A percentile compares a stretch with the other conserved stretches of the same genome.
Conservation (phyloP, 2,888 invertebrate species). For the Drosophila mercatorum region DNA sequence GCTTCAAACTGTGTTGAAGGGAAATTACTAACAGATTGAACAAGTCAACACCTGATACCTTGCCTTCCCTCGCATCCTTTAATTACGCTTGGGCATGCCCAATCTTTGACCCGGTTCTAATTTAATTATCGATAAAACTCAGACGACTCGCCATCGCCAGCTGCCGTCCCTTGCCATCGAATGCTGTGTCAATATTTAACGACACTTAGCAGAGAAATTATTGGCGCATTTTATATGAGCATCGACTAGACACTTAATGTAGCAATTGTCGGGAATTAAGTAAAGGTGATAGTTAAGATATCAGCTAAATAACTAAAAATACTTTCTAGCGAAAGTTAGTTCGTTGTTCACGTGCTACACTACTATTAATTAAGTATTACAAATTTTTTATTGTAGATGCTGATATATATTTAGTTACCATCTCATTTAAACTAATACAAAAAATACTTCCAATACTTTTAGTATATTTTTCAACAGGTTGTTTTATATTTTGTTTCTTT, state of each 20-base stretch:
- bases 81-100: constrained; percentile 15
- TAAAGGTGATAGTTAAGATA: neutral
- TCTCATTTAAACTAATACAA: too few relatives aligned
- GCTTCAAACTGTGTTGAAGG: constrained; percentile 20
- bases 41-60: constrained; percentile 56
- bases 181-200: constrained; percentile 27
- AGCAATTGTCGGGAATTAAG: neutral
- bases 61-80: neutral
- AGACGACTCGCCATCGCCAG: constrained; percentile 6
- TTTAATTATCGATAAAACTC: constrained; percentile 62
- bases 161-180: neutral
- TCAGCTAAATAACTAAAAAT: neutral
- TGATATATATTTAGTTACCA: too few relatives aligned
- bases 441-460: too few relatives aligned
- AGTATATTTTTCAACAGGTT: too few relatives aligned
- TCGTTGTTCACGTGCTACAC: too few relatives aligned
- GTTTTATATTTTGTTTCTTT: too few relatives aligned
- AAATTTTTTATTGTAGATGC: too few relatives aligned
- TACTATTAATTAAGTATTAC: too few relatives aligned
- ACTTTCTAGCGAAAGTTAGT: too few relatives aligned
- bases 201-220: constrained; percentile 58
- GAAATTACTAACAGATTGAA: constrained; percentile 17
- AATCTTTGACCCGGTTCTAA: constrained; percentile 28
- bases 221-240: constrained; percentile 27
- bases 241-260: neutral